Base-by-base conservation (phyloP, 2,888 invertebrate species). In the Hetaerina titia region DNA sequence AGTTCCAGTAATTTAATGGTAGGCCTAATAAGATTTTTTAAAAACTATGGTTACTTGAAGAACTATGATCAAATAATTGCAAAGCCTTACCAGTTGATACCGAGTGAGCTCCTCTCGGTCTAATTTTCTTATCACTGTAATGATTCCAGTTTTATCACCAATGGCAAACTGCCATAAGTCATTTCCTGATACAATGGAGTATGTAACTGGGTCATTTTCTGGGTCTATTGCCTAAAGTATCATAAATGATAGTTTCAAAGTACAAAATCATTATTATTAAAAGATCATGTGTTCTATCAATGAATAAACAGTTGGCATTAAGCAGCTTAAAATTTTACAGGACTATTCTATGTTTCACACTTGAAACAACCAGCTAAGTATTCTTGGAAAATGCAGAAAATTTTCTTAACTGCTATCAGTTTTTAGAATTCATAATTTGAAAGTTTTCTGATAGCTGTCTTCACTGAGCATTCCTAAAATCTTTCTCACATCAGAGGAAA, bases 31-130 rank as follows among this genome's bases (percentile, higher is more conserved):
- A 45, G 45, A 45, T 45, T 45, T 45, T 45, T 45, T 45, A 2
- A 45, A 45, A 45, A 45, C 45, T 7, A 45, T 9, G 13, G 22
- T 9, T 22, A 9, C 89, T 57, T 31, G 58, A 6, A 89, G n/a
- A 22, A 92, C 45, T 19, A 90, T 89, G 57, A 69, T 1, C 58
- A 92, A 88, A 63, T 88, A 60, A 81, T 1, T 31, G 25, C 31
- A 11, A 19, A 74, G 94, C 96, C 97, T 97, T 97, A 98, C 98
- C 97, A 99, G 96, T 96, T 98, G 98, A 96, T 99, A 99, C 96
- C 98, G 97, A 4, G 98, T 98, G n/a, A 99, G 97, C 96, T 98
- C 98, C 97, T 99, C 99, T 96, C 99, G 97, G 96, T 99, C 99
- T 95, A 99, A 97, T 96, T 98, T 98, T 95, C 98, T 97, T 96